These are phyloP conservation scores for Erebia palarica DNA, from an alignment of 2,888 invertebrate genomes.

Conservation along the genomic window DNA sequence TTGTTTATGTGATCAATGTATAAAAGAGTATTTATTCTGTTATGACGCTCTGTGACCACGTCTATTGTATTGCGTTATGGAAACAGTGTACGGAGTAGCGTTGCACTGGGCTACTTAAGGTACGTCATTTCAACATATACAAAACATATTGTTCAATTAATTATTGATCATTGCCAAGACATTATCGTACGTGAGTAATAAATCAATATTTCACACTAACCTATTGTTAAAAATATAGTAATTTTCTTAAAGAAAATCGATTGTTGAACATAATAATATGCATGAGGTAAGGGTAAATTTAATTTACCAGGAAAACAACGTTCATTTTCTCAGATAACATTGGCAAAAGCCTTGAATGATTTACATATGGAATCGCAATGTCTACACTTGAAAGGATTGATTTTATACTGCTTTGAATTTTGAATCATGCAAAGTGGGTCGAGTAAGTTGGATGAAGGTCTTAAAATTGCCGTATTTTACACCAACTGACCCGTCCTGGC, in stretches of 20 bases:
- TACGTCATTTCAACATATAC: slow-evolving; percentile 37
- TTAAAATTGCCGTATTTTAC: neutral
- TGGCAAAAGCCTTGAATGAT: slow-evolving; percentile 30
- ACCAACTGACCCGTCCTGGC: no score
- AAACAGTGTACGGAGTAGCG: slow-evolving; percentile 43
- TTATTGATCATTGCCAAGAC: slow-evolving; percentile 1
- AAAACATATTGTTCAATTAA: neutral
- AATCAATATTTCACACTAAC: neutral
- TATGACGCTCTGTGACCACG: slow-evolving; percentile 31
- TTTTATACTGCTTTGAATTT: slow-evolving; percentile 24
- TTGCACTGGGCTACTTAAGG: slow-evolving; percentile 47
- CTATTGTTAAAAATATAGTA: neutral
- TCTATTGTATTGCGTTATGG: slow-evolving; percentile 39
- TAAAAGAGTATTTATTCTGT: slow-evolving; percentile 38
- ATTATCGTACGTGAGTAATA: neutral
- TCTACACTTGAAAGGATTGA: slow-evolving; percentile 23
- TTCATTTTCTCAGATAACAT: slow-evolving; percentile 15
- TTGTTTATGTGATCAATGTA: slow-evolving; percentile 44
- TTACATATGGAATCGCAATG: slow-evolving; percentile 25
- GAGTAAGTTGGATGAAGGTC: slow-evolving; percentile 3
- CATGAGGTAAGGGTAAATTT: neutral
- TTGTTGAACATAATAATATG: no score
- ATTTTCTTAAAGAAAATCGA: neutral
- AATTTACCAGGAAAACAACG: slow-evolving; percentile 18
- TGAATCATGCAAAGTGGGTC: slow-evolving; percentile 12